Conservation (phyloP, 1,140 invertebrate genomes). For the Nephotettix cincticeps region DNA sequence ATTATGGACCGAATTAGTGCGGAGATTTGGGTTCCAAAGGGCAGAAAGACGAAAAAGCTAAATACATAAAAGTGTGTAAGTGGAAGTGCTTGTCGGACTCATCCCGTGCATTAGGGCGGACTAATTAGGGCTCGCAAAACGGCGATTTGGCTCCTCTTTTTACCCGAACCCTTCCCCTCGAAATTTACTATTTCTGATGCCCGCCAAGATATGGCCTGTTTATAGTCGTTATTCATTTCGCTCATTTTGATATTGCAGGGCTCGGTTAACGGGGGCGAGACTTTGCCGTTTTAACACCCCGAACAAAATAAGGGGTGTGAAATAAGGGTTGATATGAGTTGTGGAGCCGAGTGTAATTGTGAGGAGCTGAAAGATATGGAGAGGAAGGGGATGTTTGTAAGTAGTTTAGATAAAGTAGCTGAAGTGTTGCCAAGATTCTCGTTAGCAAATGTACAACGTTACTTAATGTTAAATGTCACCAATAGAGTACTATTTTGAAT, state of each 20-base stretch:
- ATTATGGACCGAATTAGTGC: background rate
- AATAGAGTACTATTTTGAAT: too few relatives aligned
- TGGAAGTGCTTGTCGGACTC: background rate
- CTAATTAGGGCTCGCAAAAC: slow-evolving; percentile 17
- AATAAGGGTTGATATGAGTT: too few relatives aligned
- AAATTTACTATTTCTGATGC: background rate
- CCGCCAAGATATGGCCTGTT: slow-evolving; percentile 2
- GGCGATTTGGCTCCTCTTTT: slow-evolving; percentile 16
- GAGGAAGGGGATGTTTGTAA: too few relatives aligned
- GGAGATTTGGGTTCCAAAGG: slow-evolving; percentile 9
- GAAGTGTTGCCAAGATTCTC: background rate
- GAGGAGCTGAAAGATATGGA: background rate
- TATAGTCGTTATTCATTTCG: slow-evolving; percentile 11
- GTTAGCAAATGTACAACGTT: too few relatives aligned
- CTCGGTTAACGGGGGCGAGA: background rate
- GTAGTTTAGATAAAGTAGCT: background rate
- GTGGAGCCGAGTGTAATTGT: background rate
- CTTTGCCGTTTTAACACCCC: background rate
- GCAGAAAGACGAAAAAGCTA: slow-evolving; percentile 12
- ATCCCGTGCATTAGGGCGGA: background rate
- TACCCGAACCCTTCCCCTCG: background rate
- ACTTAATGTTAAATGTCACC: too few relatives aligned
- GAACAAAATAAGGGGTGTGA: too few relatives aligned
- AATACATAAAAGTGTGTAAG: slow-evolving; percentile 14
- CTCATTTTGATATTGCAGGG: slow-evolving; percentile 6